Conservation (phyloP, 2,888 invertebrate species). For the Parochlus steinenii region DNA sequence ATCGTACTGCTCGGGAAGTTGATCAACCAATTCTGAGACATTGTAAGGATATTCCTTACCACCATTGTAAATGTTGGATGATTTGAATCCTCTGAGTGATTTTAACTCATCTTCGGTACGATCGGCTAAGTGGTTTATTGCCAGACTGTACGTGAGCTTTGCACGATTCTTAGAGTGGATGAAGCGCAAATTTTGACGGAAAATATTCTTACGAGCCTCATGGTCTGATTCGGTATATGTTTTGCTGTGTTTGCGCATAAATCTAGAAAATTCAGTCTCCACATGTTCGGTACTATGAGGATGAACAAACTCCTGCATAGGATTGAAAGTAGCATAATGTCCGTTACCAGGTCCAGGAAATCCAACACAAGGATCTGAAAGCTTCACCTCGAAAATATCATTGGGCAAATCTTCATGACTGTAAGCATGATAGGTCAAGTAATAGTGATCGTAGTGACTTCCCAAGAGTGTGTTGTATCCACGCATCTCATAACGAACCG, state of each 20-base stretch:
- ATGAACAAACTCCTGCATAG: constrained; percentile 80
- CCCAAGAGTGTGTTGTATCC: constrained; percentile 86
- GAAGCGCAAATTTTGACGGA: constrained; percentile 71
- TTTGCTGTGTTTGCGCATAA: constrained; percentile 54
- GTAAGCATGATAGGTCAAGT: constrained; percentile 58
- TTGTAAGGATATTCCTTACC: constrained; percentile 67
- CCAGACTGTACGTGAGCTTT: constrained; percentile 50
- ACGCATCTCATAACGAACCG: constrained; percentile 79
- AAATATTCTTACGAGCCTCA: constrained; percentile 51
- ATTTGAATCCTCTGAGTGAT: constrained; percentile 50
- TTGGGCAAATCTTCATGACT: constrained; percentile 48
- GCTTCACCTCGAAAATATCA: constrained; percentile 47
- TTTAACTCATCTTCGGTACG: constrained; percentile 58
- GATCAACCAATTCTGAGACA: constrained; percentile 32
- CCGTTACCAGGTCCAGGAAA: constrained; percentile 77
- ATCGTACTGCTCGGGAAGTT: constrained; percentile 61
- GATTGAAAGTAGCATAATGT: constrained; percentile 74
- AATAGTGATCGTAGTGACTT: constrained; percentile 92
- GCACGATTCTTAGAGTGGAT: constrained; percentile 71
- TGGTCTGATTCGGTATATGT: constrained; percentile 54
- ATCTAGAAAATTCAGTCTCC: constrained; percentile 51
- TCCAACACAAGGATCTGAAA: constrained; percentile 46
- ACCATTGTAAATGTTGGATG: constrained; percentile 46
- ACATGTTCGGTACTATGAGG: constrained; percentile 51
- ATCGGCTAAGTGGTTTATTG: constrained; percentile 78